Evolutionary conservation across 2,888 invertebrate species (phyloP).

Genomic region (Hypomecis punctinalis): DNA sequence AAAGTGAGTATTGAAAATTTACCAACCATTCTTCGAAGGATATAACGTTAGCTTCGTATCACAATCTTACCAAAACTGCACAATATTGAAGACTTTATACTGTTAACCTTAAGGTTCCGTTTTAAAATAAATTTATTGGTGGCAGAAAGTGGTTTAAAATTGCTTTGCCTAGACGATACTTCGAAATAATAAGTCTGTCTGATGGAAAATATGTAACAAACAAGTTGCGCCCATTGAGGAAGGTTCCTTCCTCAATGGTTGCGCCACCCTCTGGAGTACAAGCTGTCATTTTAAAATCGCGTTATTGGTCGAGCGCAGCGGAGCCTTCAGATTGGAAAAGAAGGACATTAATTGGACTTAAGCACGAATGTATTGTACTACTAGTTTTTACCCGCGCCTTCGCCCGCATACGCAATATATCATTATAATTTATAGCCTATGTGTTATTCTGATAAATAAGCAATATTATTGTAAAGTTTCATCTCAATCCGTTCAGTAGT

Average conservation of each 20-base stretch:
- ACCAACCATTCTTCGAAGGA: conserved; percentile 83
- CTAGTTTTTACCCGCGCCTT: no score
- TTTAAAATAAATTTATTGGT: not conserved
- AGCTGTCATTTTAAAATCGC: conserved; percentile 30
- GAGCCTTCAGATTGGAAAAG: no score
- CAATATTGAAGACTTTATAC: conserved; percentile 48
- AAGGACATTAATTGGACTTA: no score
- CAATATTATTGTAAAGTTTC: no score
- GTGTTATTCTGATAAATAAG: no score
- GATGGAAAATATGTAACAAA: conserved; percentile 70
- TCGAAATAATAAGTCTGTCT: conserved; percentile 67
- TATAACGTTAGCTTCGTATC: conserved; percentile 79
- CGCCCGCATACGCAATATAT: no score
- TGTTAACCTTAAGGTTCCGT: conserved; percentile 1
- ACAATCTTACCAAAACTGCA: conserved; percentile 61
- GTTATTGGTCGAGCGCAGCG: not conserved
- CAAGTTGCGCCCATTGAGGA: conserved; percentile 49
- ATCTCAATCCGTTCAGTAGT: no score
- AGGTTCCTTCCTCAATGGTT: no score
- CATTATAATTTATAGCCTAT: no score
- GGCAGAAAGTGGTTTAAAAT: conserved; percentile 55
- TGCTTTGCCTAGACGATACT: conserved; percentile 54
- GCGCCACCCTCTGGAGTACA: conserved; percentile 33
- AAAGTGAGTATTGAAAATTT: conserved; percentile 86
- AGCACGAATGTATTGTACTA: no score